These are phyloP conservation scores for Leptinotarsa texana DNA, from an alignment of 1,140 invertebrate species.

Conservation along the genomic window DNA sequence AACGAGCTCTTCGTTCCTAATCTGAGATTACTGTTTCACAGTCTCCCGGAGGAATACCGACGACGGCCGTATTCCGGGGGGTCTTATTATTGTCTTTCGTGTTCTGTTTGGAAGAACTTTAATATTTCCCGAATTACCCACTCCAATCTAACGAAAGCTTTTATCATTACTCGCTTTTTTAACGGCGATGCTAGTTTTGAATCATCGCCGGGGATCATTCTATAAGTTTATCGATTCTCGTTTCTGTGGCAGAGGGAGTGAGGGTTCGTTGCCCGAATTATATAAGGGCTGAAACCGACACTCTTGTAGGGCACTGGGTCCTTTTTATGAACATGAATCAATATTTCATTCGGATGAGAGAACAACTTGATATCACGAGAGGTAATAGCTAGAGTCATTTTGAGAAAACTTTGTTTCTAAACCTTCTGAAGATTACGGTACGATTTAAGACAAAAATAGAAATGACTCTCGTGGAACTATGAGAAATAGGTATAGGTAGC, in stretches of 20 bases:
- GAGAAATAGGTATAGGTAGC: no score
- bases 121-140: conserved; percentile 39
- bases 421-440: no score
- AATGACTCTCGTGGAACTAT: no score
- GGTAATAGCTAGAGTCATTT: no score
- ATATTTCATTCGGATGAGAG: conserved; percentile 4
- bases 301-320: conserved; percentile 18
- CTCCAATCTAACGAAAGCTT: conserved; percentile 25
- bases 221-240: conserved; percentile 13
- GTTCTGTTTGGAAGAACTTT: conserved; percentile 33
- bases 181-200: conserved; percentile 19
- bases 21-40: conserved; percentile 53
- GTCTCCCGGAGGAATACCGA: conserved; percentile 49
- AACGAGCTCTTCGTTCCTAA: conserved; percentile 53
- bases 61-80: conserved; percentile 44
- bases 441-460: no score
- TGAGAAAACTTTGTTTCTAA: no score
- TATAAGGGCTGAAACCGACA: conserved; percentile 22
- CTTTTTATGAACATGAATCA: conserved; percentile 11
- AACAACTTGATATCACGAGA: no score
- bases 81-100: conserved; percentile 47
- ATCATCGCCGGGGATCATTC: conserved; percentile 24
- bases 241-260: not conserved
- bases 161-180: conserved; percentile 22
- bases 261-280: conserved; percentile 1